Percentiles rank a stretch among this genome's conserved stretches.
Conservation (phyloP, 2,797 vertebrate genomes). For the Carapus acus region DNA sequence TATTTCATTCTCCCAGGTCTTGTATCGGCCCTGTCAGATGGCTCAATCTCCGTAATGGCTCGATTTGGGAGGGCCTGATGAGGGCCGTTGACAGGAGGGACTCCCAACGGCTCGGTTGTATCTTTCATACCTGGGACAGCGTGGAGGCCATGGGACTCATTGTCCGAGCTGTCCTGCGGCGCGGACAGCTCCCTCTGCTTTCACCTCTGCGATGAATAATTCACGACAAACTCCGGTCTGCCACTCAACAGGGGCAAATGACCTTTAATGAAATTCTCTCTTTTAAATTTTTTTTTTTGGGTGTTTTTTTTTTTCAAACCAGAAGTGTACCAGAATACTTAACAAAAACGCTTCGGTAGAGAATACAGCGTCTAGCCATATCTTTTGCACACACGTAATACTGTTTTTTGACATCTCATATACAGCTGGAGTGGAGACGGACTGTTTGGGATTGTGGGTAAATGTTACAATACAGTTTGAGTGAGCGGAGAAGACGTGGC, state of each 20-base stretch:
- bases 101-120: too few species aligned
- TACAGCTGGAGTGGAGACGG: conserved; percentile 63
- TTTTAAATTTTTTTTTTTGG: too few species aligned
- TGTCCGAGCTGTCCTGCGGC: too few species aligned
- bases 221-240: conserved; percentile 58
- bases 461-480: conserved; percentile 48
- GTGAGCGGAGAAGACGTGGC: conserved; percentile 39
- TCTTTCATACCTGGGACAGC: too few species aligned
- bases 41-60: too few species aligned
- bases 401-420: conserved; percentile 67
- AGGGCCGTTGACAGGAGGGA: too few species aligned
- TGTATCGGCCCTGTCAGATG: too few species aligned
- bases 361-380: conserved; percentile 65
- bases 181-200: too few species aligned
- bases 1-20: too few species aligned
- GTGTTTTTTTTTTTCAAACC: conserved; percentile 20
- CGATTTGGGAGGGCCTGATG: too few species aligned
- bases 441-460: conserved; percentile 43
- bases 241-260: conserved; percentile 50
- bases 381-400: conserved; percentile 66
- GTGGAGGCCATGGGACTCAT: too few species aligned
- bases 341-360: conserved; percentile 61
- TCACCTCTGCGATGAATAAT: too few species aligned
- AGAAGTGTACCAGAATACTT: conserved; percentile 67
- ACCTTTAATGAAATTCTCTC: conserved; percentile 56